Conservation (phyloP, 2,888 invertebrate species). For the Nebria brevicollis region DNA sequence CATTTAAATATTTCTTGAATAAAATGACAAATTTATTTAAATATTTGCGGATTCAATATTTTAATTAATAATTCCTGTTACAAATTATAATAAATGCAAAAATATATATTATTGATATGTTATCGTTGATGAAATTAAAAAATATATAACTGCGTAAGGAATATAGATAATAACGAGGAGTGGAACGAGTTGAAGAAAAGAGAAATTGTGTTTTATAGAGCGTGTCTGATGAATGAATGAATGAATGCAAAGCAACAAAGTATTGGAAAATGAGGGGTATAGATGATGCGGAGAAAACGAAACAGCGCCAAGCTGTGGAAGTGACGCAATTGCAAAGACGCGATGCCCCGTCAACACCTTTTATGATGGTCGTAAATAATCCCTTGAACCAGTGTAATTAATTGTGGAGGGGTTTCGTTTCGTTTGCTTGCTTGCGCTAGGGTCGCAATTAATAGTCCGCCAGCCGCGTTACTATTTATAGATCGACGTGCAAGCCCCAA, state of each 20-base stretch:
- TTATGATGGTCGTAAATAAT: conserved; percentile 44
- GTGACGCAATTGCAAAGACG: conserved; percentile 20
- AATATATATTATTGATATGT: too few relatives aligned
- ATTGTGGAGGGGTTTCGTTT: conserved; percentile 25
- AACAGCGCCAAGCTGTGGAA: background rate
- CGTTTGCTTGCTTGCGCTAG: background rate
- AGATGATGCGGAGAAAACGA: background rate
- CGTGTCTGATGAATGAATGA: conserved; percentile 5
- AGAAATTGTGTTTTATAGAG: background rate
- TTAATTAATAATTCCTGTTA: too few relatives aligned
- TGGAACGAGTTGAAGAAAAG: background rate
- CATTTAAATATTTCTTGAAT: too few relatives aligned
- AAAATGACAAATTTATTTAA: too few relatives aligned
- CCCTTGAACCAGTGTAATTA: conserved; percentile 37
- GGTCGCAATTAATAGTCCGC: conserved; percentile 33
- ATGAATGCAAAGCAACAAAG: conserved; percentile 16
- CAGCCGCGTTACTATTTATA: conserved; percentile 33
- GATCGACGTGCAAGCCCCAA: conserved; percentile 11
- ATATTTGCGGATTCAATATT: too few relatives aligned
- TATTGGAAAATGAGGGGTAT: conserved; percentile 12
- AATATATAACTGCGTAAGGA: too few relatives aligned
- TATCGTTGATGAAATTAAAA: too few relatives aligned
- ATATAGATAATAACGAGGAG: background rate
- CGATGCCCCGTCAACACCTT: conserved; percentile 36
- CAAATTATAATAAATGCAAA: too few relatives aligned